These are phyloP conservation scores for Hypomecis punctinalis DNA, from an alignment of 2,888 invertebrate genomes.

Conservation along the genomic window DNA sequence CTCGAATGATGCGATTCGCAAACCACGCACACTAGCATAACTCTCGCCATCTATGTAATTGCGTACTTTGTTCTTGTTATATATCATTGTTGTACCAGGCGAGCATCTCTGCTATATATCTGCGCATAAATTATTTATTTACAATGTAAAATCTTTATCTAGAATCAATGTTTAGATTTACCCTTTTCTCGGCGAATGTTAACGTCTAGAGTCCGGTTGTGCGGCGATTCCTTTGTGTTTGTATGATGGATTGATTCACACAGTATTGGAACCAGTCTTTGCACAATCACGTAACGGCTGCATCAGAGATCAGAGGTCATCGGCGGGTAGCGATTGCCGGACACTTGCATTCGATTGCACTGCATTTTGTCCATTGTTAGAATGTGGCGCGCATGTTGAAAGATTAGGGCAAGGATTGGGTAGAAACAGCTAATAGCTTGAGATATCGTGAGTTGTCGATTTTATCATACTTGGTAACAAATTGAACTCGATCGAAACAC, in stretches of 20 bases:
- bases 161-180: slow-evolving; percentile 47
- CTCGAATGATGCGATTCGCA: slow-evolving; percentile 81
- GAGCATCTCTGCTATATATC: slow-evolving; percentile 44
- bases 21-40: slow-evolving; percentile 64
- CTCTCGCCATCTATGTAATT: slow-evolving; percentile 43
- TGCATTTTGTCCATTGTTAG: slow-evolving; percentile 49
- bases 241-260: slow-evolving; percentile 66
- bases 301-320: slow-evolving; percentile 70
- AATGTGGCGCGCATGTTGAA: slow-evolving; percentile 41
- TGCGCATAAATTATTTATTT: slow-evolving; percentile 19
- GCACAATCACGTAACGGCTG: slow-evolving; percentile 67
- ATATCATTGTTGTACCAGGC: slow-evolving; percentile 51
- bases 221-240: slow-evolving; percentile 53
- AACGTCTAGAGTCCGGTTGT: slow-evolving; percentile 52
- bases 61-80: slow-evolving; percentile 36
- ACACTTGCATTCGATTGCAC: slow-evolving; percentile 49
- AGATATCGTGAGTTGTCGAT: too few species aligned
- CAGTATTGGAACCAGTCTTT: slow-evolving; percentile 66
- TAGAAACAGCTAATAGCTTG: background rate
- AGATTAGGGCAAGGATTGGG: slow-evolving; percentile 25
- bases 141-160: slow-evolving; percentile 37
- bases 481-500: too few species aligned
- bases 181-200: slow-evolving; percentile 32
- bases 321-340: slow-evolving; percentile 45
- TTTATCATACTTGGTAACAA: too few species aligned